phyloP scores from a whole-genome alignment of 2,888 invertebrate genomes.

The Acronicta psi region DNA sequence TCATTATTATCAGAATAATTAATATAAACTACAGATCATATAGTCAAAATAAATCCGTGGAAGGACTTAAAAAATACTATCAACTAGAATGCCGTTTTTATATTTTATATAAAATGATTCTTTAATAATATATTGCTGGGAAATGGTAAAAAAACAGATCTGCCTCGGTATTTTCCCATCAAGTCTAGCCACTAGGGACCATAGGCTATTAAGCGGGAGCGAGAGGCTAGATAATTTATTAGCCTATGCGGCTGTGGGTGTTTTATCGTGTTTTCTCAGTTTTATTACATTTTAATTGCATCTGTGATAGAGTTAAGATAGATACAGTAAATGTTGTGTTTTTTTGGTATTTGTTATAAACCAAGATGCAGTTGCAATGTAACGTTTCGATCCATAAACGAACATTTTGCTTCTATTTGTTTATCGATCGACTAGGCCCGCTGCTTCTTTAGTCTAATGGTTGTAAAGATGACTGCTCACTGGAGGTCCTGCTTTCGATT shows the following conservation, averaged over 20 bases:
- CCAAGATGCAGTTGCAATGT: too few relatives aligned
- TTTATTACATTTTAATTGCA: slow-evolving; percentile 49
- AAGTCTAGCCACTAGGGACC: slow-evolving; percentile 43
- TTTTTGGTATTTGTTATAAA: neutral
- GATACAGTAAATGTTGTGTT: neutral
- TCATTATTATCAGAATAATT: too few relatives aligned
- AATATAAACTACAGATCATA: too few relatives aligned
- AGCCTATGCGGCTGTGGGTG: slow-evolving; percentile 25
- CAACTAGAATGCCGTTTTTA: too few relatives aligned
- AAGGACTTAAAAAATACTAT: too few relatives aligned
- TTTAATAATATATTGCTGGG: slow-evolving; percentile 20
- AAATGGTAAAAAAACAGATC: slow-evolving; percentile 46
- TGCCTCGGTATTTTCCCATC: slow-evolving; percentile 40
- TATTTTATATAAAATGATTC: slow-evolving; percentile 7
- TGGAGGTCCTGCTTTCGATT: too few relatives aligned
- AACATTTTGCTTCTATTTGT: too few relatives aligned
- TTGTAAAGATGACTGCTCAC: too few relatives aligned
- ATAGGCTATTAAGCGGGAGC: slow-evolving; percentile 36
- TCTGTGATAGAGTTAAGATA: slow-evolving; percentile 9
- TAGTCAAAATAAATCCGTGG: too few relatives aligned
- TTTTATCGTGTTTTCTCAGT: slow-evolving; percentile 28
- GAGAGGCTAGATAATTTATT: slow-evolving; percentile 43
- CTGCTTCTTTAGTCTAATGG: too few relatives aligned
- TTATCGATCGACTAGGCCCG: too few relatives aligned
- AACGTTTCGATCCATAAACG: too few relatives aligned